Conservation (phyloP, 2,113 vertebrate species). For the Gavia stellata region DNA sequence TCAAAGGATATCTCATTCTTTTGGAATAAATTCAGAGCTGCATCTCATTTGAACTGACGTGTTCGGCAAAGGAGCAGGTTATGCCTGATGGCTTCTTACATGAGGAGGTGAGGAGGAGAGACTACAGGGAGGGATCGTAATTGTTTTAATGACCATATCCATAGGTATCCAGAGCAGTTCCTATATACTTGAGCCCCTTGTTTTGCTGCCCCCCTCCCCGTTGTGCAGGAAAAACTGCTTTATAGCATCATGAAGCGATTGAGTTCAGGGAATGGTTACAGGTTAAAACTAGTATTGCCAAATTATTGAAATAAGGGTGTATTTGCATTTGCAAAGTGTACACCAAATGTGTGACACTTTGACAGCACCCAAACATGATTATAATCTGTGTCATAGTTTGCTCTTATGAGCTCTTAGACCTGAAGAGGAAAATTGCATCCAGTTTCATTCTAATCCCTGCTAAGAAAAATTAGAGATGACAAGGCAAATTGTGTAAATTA, state of each 20-base stretch:
- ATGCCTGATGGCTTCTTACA: background rate
- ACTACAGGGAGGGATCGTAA: background rate
- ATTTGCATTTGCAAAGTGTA: background rate
- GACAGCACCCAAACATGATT: background rate
- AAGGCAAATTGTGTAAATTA: slow-evolving; percentile 38
- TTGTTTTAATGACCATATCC: background rate
- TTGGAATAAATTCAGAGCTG: background rate
- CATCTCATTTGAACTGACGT: background rate
- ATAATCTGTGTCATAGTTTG: background rate
- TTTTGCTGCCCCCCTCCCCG: background rate
- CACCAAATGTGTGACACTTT: background rate
- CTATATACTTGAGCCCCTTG: background rate
- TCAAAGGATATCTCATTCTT: background rate
- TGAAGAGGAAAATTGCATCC: background rate
- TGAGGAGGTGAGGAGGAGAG: background rate
- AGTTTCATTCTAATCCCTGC: slow-evolving; percentile 23
- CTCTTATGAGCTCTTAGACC: slow-evolving; percentile 1
- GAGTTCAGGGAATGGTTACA: background rate
- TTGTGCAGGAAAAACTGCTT: background rate
- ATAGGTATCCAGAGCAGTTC: background rate
- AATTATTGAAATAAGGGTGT: background rate
- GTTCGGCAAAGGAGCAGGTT: background rate
- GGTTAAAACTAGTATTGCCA: background rate
- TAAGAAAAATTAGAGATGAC: slow-evolving; percentile 41
- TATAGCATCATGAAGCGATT: background rate